A percentile compares a stretch with the other conserved stretches of the same genome.
Conservation (phyloP, 2,797 vertebrate species). For the Tapirus indicus region DNA sequence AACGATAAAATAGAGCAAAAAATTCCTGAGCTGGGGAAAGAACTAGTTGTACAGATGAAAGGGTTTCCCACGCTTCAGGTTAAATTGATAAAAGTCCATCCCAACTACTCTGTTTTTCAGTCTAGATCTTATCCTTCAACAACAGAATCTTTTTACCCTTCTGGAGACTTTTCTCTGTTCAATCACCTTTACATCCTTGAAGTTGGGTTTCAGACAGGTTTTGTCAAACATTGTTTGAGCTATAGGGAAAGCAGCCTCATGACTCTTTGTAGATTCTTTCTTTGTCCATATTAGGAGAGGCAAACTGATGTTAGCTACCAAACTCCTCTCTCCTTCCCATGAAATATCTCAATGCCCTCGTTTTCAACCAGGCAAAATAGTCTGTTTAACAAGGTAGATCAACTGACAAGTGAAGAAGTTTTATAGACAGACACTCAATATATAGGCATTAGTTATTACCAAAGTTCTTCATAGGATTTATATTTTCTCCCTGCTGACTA, state of each 20-base stretch:
- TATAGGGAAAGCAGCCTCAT: not conserved
- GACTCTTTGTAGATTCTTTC: not conserved
- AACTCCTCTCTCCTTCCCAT: not conserved
- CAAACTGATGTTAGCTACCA: not conserved
- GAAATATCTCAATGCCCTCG: not conserved
- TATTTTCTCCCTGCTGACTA: not conserved
- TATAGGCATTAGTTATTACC: not conserved
- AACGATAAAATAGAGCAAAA: not conserved
- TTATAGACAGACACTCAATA: not conserved
- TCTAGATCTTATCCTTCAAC: not conserved
- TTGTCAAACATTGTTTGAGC: not conserved
- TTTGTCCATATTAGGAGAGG: not conserved
- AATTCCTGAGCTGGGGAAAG: not conserved
- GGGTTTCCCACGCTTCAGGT: not conserved
- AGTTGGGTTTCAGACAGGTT: not conserved
- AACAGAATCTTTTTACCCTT: constrained; percentile 9
- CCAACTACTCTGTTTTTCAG: not conserved
- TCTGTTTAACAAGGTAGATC: not conserved
- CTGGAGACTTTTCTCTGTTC: not conserved
- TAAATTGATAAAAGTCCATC: not conserved
- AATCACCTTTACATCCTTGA: not conserved
- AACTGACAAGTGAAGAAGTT: not conserved
- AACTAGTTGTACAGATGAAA: not conserved
- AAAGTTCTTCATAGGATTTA: not conserved
- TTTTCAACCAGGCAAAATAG: not conserved